Evolutionary conservation across 2,888 invertebrate species (phyloP), one percentile per base, ranked within the genome.

Genomic region (Xestoiulus laeticollis): DNA sequence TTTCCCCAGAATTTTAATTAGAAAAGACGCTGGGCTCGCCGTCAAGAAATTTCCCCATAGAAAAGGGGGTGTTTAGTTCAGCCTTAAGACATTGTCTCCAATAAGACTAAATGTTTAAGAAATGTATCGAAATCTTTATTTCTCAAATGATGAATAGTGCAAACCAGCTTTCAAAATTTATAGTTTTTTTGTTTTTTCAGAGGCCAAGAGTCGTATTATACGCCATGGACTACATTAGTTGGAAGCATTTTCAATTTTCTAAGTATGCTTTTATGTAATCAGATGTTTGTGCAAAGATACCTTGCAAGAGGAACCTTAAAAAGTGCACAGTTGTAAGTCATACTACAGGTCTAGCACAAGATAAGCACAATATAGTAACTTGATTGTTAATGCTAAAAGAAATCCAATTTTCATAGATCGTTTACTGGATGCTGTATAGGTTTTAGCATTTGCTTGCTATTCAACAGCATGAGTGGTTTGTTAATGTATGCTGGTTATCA

Each of bases 221-320:
- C 87, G 10, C 22, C 78, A n/a, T 82, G 30, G 82, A 87, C 87
- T n/a, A 44, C 26, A 4, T 16, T 87, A 30, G 16, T 87, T n/a
- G 87, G 78, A 8, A 14, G 78, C 78, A 26, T 32, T 38, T 22
- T 30, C 38, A n/a, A 26, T 26, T 78, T 82, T 43, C 26, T 87
- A 19, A 26, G 68, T 22, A 32, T 78, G 4, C n/a, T 82, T 8
- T 26, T 32, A 30, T 22, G 78, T 10, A 87, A 87, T 33, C 87
- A 87, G 43, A 78, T 87, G 82, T 38, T 87, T n/a, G 38, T 87
- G 12, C 87, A 87, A 32, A 68, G 87, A 32, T 78, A 44, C 22
- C 33, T 87, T 12, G 82, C 87, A 8, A 87, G 82, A 16, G 48
- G 48, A 14, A 48, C 48, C 0, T 48, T 48, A 48, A 48, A 16